These are phyloP conservation scores for Megalops atlanticus DNA, from an alignment of 2,113 vertebrate species.

Conservation along the genomic window DNA sequence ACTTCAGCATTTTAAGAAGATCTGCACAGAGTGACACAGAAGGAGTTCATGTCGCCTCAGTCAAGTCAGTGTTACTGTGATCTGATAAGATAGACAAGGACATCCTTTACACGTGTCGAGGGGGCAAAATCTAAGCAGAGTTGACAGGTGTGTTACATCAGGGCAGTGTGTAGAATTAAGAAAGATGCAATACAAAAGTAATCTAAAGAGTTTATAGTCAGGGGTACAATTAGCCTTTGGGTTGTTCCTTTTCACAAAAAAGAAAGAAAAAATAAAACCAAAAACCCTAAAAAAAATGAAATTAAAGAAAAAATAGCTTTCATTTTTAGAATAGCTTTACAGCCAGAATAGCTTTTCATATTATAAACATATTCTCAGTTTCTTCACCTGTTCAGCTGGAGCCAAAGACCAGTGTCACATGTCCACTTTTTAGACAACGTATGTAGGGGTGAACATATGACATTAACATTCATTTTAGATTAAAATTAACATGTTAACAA, in stretches of 20 bases:
- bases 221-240: background rate
- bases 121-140: conserved; percentile 60
- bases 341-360: too few species aligned
- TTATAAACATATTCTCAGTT: too few species aligned
- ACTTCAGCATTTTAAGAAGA: conserved; percentile 25
- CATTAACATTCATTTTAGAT: too few species aligned
- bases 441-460: too few species aligned
- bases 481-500: too few species aligned
- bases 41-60: conserved; percentile 46
- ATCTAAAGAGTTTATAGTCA: background rate
- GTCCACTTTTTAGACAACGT: too few species aligned
- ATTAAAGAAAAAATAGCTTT: too few species aligned
- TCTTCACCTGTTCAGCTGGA: too few species aligned
- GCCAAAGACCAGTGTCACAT: too few species aligned
- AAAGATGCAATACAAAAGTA: background rate
- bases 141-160: conserved; percentile 66
- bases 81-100: conserved; percentile 72
- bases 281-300: background rate
- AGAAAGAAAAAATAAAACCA: too few species aligned
- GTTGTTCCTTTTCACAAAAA: background rate
- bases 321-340: too few species aligned
- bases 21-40: conserved; percentile 61
- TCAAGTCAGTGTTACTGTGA: conserved; percentile 62
- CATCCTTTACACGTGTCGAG: conserved; percentile 68
- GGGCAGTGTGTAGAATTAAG: conserved; percentile 22